A percentile compares a stretch with the other conserved stretches of the same genome.
Conservation (phyloP, 1,140 invertebrate genomes). For the Chrysopa pallens region DNA sequence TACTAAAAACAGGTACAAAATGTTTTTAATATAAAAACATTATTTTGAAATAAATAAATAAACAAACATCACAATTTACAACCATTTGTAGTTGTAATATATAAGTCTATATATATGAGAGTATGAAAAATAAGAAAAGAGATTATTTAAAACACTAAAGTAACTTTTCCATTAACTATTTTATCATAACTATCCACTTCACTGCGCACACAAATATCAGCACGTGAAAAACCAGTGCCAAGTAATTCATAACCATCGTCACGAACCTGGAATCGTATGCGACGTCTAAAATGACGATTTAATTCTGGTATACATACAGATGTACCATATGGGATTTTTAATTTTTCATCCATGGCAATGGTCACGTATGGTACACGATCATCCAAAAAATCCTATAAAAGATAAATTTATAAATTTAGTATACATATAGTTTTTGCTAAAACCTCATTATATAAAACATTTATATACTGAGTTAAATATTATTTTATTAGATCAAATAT, state of each 20-base stretch:
- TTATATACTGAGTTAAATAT: not conserved
- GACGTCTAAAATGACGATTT: conserved; percentile 25
- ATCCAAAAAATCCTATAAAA: conserved; percentile 28
- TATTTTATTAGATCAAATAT: not conserved
- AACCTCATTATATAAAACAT: not conserved
- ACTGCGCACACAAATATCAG: conserved; percentile 29
- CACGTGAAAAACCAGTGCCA: conserved; percentile 19
- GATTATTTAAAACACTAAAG: conserved; percentile 13
- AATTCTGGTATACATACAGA: conserved; percentile 27
- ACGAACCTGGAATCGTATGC: conserved; percentile 22
- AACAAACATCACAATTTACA: not conserved
- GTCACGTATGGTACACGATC: conserved; percentile 26
- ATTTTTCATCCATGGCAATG: conserved; percentile 24
- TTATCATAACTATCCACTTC: conserved; percentile 31
- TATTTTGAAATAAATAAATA: too few relatives aligned
- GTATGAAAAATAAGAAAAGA: not conserved
- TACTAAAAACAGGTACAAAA: too few relatives aligned
- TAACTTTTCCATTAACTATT: conserved; percentile 24
- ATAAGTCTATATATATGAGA: not conserved
- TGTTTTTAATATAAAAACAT: too few relatives aligned
- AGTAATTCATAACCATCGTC: conserved; percentile 22
- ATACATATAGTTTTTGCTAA: not conserved
- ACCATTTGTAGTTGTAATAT: not conserved
- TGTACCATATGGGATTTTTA: conserved; percentile 24
- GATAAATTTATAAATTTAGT: not conserved